Evolutionary conservation across 2,113 vertebrate species (phyloP), one percentile per base, ranked within the genome.

Genomic region (Psittacula cyanocephala): DNA sequence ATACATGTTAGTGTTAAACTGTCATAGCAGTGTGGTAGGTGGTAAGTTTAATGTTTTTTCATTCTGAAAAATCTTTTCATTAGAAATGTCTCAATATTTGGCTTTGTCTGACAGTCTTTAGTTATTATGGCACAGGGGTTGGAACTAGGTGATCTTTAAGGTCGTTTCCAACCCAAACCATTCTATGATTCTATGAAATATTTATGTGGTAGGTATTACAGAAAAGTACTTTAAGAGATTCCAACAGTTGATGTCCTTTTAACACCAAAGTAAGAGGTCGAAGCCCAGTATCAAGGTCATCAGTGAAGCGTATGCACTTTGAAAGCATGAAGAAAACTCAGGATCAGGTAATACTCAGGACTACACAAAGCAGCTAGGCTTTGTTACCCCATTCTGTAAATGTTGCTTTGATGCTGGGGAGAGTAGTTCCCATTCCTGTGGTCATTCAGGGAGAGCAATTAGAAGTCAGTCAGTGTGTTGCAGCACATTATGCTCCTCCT

Each of bases 181-280:
- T 59, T 59, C 57, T 17, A 8, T 28, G 27, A 17, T 28, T 53
- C 52, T 59, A 35, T 59, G n/a, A 59, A 35, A 19, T 80, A 13
- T 2, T 49, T 15, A 12, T 15, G 17, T 47, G 29, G 13, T 33
- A n/a, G 18, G 15, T 80, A 10, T 88, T 74, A 41, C 15, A 55
- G 60, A 53, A 59, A 69, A 81, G 39, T 68, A 31, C 59, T 85
- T 81, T 35, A n/a, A 80, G 50, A 78, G 2, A 1, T 80, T 69
- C 10, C 37, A 65, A 77, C 28, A 10, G 15, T 10, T 81, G 17
- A 12, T 74, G 59, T 81, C 13, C 9, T 52, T 39, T 50, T 82
- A 65, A 65, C n/a, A 7, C 7, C 0, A 0, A 23, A 41, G 13
- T 22, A 22, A 65, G n/a, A 80, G 19, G 25, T 27, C n/a, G 31